Evolutionary conservation across 2,797 vertebrate genomes (phyloP), one percentile per base, ranked within the genome.

Genomic region (Hydrocynus forskahlii): DNA sequence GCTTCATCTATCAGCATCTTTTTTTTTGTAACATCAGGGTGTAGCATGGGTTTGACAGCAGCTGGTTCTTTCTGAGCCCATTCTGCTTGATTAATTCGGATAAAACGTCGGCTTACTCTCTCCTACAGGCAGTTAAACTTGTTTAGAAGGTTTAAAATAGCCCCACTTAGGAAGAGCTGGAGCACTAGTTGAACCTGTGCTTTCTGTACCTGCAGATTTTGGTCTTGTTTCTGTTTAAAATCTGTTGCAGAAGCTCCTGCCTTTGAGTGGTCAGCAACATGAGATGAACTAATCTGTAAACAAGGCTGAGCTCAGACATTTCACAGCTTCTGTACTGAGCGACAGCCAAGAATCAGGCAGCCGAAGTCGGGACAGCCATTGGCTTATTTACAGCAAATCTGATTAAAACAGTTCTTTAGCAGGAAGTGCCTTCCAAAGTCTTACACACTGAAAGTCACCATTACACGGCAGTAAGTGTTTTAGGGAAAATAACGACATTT

Each of bases 321-420:
- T 67, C 38, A 40, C 63, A 43, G 64, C 40, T 23, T 35, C 16
- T 14, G 8, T 19, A 12, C 29, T 38, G 35, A 43, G 63, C 40
- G 63, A 67, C 64, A 43, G 64, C 64, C 64, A 67, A 45, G 64
- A 45, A 67, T 10, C 38, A 52, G 12, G 19, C 40, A 8, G 68
- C 23, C 21, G 7, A 14, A 12, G 21, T 52, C 21, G 50, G 68
- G 43, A 29, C 40, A 68, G 13, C 2, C 40, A 92, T 89, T 90
- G 87, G 88, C 88, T 93, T 90, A 40, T 19, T 89, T 77, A 78
- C 66, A 78, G 81, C 43, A 91, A 92, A 92, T 89, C 89, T 89
- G 87, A 86, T 90, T 91, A 88, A 64, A 81, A 81, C 64, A 45
- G 38, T 19, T 80, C 68, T 1, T 25, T 66, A 57, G 66, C 75